Conservation (phyloP, 2,113 vertebrate genomes). For the Odontesthes bonariensis region DNA sequence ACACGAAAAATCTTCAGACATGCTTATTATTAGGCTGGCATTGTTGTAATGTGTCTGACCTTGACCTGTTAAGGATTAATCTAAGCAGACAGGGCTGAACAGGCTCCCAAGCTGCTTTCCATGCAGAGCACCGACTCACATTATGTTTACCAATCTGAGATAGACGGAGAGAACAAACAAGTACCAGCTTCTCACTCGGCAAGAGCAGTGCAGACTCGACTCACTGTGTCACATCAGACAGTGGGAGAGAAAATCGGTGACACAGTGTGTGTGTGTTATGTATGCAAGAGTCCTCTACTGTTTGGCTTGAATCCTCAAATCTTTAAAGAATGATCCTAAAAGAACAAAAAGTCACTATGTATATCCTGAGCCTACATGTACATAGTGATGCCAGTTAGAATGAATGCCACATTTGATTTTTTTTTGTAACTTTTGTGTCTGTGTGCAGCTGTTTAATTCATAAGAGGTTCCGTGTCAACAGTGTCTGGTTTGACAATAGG, state of each 20-base stretch:
- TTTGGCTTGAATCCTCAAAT: neutral
- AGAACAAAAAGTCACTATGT: neutral
- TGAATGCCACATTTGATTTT: no score
- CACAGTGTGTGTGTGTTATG: constrained; percentile 8
- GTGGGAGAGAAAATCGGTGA: constrained; percentile 17
- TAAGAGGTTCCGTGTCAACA: neutral
- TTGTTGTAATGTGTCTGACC: constrained; percentile 80
- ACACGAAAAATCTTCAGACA: constrained; percentile 74
- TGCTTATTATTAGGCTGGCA: constrained; percentile 74
- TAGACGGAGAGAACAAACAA: constrained; percentile 73
- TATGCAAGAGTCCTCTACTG: neutral
- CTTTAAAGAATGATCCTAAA: constrained; percentile 13
- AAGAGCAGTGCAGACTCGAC: constrained; percentile 49
- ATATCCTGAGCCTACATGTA: neutral
- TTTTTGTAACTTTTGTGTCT: no score
- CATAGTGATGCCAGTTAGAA: neutral
- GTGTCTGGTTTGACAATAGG: neutral
- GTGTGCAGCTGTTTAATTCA: neutral
- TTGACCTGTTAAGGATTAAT: constrained; percentile 81
- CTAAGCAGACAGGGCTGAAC: constrained; percentile 66
- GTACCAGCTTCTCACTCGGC: constrained; percentile 51
- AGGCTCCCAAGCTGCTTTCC: constrained; percentile 61
- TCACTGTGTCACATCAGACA: constrained; percentile 40
- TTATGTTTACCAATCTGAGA: constrained; percentile 76
- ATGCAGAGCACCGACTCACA: constrained; percentile 72